Percentiles rank a stretch among this genome's conserved stretches.
Evolutionary conservation across 1,140 invertebrate species (phyloP).

Genomic region (Dreissena rostriformis): DNA sequence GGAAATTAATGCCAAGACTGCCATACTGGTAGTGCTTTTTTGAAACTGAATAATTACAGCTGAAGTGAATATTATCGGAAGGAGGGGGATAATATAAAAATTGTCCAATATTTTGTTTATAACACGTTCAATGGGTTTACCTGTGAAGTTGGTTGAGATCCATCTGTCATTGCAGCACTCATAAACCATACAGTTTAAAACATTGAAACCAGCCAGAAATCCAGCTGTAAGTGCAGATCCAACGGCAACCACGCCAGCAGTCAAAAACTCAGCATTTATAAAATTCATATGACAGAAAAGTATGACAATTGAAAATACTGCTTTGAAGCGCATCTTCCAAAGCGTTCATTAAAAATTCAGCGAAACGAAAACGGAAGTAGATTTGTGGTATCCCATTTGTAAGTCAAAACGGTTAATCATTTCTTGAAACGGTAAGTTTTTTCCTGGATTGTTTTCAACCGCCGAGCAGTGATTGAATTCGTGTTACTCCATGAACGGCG

Average conservation of each 20-base stretch:
- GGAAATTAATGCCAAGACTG: too few species aligned
- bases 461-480: too few species aligned
- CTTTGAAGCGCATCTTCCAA: not conserved
- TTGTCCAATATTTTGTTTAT: too few species aligned
- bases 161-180: conserved; percentile 67
- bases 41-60: too few species aligned
- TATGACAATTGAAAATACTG: not conserved
- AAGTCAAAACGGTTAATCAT: not conserved
- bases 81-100: too few species aligned
- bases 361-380: conserved; percentile 13
- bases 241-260: conserved; percentile 44
- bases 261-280: conserved; percentile 7
- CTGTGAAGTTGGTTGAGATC: conserved; percentile 67
- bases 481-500: too few species aligned
- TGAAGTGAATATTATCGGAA: too few species aligned
- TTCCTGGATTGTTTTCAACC: too few species aligned
- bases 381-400: too few species aligned
- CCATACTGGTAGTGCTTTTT: too few species aligned
- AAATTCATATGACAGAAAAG: not conserved
- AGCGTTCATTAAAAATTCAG: not conserved
- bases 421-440: too few species aligned
- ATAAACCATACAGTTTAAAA: conserved; percentile 43
- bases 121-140: conserved; percentile 11
- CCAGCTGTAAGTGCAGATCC: conserved; percentile 43
- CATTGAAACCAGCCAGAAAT: conserved; percentile 44